phyloP scores from a whole-genome alignment of 2,113 vertebrate species.

The Hypanus sabinus region DNA sequence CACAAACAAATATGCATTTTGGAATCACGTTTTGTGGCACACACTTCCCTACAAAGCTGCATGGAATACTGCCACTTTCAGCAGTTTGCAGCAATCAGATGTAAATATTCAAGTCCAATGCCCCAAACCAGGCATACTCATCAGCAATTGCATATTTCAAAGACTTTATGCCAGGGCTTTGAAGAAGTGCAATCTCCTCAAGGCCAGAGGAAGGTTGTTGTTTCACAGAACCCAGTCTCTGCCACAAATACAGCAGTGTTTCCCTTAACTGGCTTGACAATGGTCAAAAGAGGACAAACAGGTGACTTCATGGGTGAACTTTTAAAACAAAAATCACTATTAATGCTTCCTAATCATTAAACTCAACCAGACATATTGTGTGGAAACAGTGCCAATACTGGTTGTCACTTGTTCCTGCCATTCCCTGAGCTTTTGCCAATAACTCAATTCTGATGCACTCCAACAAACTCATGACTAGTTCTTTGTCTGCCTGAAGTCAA shows the following conservation, averaged over 20 bases:
- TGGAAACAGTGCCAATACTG: neutral
- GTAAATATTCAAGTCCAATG: neutral
- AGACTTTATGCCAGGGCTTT: neutral
- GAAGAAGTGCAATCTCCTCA: neutral
- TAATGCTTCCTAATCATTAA: neutral
- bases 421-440: slow-evolving; percentile 2
- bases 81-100: neutral
- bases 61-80: neutral
- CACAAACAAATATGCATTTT: too few relatives aligned
- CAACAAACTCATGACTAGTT: neutral
- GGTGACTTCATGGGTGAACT: neutral
- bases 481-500: neutral
- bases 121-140: neutral
- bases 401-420: neutral
- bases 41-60: neutral
- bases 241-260: neutral
- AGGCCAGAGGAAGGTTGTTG: too few relatives aligned
- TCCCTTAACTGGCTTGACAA: too few relatives aligned
- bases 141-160: neutral
- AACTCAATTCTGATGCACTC: neutral
- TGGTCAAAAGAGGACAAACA: neutral
- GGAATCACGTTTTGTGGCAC: too few relatives aligned
- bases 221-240: neutral
- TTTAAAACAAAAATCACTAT: too few relatives aligned
- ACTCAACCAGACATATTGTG: neutral